Base-by-base conservation (phyloP, 2,888 invertebrate genomes). In the Drosophila fungiperda region DNA sequence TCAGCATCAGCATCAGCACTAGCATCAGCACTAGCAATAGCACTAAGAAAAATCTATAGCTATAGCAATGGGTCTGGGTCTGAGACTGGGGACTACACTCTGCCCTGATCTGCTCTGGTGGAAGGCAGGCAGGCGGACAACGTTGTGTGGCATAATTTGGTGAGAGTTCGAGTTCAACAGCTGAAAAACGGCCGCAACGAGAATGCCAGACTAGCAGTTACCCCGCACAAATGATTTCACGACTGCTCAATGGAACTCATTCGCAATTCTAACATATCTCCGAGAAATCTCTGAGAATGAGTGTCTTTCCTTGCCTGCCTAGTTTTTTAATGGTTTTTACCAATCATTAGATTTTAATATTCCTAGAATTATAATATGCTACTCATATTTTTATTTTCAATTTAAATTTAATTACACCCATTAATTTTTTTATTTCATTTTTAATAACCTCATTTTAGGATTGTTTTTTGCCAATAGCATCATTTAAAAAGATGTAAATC, bases 131-230 rank as follows among this genome's bases (percentile, higher is more conserved):
- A 55, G 65, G 54, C 73, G 58, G 64, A 40, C 80, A 80, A 76
- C 68, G 68, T 77, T 90, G 79, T 88, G 87, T 84, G 87, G 90
- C 90, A 90, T 87, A 90, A 87, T 87, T 90, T 86, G 89, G 90
- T 89, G 90, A 90, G 85, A 85, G 85, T 85, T 90, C 89, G 87
- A 82, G 87, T 89, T 87, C 87, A 90, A 89, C 89, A 90, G 82
- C 86, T 86, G 84, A 90, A 89, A 90, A 71, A 80, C 69, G 69
- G 73, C 58, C 54, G 65, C 71, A 86, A 1, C 12, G 12, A 11
- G n/a, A 26, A n/a, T 35, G 8, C 11, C 17, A 17, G 26, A 55
- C 55, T 12, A 55, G 11, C 8, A 38, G n/a, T 12, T 55, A 55
- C 26, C 26, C 15, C 20, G 45, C 45, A 20, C 12, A 45, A 12